A percentile compares a stretch with the other conserved stretches of the same genome.
Evolutionary conservation across 2,113 vertebrate genomes (phyloP).

Genomic region (Oryzias curvinotus): DNA sequence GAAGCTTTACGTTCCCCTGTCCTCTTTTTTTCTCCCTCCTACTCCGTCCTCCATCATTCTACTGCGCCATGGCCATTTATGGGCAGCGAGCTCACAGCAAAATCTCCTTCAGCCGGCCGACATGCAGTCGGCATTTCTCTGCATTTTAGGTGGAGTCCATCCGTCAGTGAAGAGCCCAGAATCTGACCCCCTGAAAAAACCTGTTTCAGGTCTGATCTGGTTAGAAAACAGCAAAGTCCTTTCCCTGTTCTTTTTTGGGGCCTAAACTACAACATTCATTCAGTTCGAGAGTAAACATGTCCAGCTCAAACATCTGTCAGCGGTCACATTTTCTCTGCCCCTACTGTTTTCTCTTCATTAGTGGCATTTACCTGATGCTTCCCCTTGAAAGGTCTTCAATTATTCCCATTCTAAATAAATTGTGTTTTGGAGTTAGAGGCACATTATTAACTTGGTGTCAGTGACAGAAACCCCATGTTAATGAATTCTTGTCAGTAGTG

Average conservation of each 20-base stretch:
- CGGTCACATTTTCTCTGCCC: too few species aligned
- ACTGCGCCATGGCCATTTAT: constrained; percentile 48
- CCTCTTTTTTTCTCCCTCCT: not conserved
- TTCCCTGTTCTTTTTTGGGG: too few species aligned
- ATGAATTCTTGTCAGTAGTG: not conserved
- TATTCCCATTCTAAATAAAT: not conserved
- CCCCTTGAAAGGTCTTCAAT: too few species aligned
- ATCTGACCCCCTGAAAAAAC: not conserved
- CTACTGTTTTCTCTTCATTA: too few species aligned
- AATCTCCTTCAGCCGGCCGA: constrained; percentile 15
- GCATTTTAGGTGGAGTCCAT: constrained; percentile 33
- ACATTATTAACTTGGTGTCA: not conserved
- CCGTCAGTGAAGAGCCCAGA: not conserved
- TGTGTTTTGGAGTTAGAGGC: not conserved
- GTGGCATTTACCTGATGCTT: too few species aligned
- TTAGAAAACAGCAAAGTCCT: too few species aligned
- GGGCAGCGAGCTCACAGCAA: constrained; percentile 38
- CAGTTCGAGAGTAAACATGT: too few species aligned
- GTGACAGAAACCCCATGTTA: not conserved
- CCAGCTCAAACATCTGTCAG: too few species aligned
- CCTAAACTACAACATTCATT: too few species aligned
- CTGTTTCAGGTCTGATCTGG: too few species aligned
- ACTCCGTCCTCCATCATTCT: not conserved
- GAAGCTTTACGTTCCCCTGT: constrained; percentile 1
- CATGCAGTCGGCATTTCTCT: constrained; percentile 12